Conservation (phyloP, 2,113 vertebrate species). For the Chascanopsetta lugubris region DNA sequence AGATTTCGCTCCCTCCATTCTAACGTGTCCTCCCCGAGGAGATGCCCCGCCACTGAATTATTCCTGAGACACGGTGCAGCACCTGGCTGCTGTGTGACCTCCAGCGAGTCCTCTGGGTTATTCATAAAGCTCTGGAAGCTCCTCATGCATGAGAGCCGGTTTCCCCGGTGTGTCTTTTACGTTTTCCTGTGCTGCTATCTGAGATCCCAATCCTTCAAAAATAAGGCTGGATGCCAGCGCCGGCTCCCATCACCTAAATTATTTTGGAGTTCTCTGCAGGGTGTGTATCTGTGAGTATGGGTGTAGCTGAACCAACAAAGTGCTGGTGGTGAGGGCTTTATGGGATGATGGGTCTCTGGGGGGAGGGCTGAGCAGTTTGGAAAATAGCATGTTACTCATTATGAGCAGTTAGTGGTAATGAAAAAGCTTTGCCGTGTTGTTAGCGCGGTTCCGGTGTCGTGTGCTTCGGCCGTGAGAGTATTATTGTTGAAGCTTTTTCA, state of each 20-base stretch:
- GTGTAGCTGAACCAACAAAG: slow-evolving; percentile 62
- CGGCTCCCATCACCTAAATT: slow-evolving; percentile 24
- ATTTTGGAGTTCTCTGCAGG: slow-evolving; percentile 31
- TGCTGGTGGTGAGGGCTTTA: slow-evolving; percentile 54
- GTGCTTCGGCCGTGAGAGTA: slow-evolving; percentile 23
- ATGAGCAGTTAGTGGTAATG: slow-evolving; percentile 57
- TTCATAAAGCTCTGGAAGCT: slow-evolving; percentile 54
- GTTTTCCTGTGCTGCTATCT: background rate
- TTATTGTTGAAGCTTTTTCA: background rate
- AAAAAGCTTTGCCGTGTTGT: slow-evolving; percentile 49
- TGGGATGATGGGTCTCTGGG: slow-evolving; percentile 51
- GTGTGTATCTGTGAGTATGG: slow-evolving; percentile 50
- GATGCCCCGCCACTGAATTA: slow-evolving; percentile 49
- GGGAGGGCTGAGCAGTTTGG: slow-evolving; percentile 50
- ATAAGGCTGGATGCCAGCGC: too few species aligned
- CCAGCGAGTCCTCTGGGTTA: slow-evolving; percentile 52
- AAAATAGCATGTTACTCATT: slow-evolving; percentile 61
- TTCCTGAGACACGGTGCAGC: slow-evolving; percentile 49
- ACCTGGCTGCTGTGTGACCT: slow-evolving; percentile 41
- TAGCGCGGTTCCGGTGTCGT: slow-evolving; percentile 29
- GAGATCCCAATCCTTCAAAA: too few species aligned
- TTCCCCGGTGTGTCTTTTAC: slow-evolving; percentile 11
- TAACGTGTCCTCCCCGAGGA: slow-evolving; percentile 6
- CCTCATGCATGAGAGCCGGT: slow-evolving; percentile 14
- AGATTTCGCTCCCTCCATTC: background rate